A percentile compares a stretch with the other conserved stretches of the same genome.
These are phyloP conservation scores for Oscheius sp. DNA, from an alignment of 2,888 invertebrate species.

Conservation along the genomic window DNA sequence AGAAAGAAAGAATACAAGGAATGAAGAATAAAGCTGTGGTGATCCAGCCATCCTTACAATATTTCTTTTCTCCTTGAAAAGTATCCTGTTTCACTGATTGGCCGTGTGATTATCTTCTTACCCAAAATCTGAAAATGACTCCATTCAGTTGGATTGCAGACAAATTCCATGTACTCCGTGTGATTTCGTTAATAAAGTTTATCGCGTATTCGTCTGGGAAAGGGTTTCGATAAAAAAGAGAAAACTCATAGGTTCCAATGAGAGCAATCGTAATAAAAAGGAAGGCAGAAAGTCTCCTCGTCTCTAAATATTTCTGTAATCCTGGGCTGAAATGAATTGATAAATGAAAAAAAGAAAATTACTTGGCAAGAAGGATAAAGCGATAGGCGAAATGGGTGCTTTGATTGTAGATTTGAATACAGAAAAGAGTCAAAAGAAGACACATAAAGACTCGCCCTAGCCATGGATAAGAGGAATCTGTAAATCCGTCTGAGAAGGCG, in stretches of 20 bases:
- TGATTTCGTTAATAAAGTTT: not conserved
- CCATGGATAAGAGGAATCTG: not conserved
- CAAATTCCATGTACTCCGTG: not conserved
- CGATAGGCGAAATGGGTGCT: slow-evolving; percentile 8
- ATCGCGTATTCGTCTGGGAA: not conserved
- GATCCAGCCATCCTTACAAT: not conserved
- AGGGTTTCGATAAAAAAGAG: not conserved
- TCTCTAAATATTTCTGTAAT: not conserved
- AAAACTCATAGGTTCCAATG: not conserved
- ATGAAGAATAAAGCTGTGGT: not conserved
- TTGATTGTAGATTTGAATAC: slow-evolving; percentile 14
- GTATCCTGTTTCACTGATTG: not conserved
- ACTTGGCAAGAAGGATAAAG: slow-evolving; percentile 12
- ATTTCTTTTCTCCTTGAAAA: not conserved
- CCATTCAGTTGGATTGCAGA: not conserved
- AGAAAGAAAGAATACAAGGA: not conserved
- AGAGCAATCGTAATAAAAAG: not conserved
- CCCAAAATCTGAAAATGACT: not conserved
- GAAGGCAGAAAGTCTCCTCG: not conserved
- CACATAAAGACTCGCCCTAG: not conserved
- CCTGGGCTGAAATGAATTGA: not conserved
- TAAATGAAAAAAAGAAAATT: not conserved
- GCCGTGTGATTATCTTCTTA: not conserved
- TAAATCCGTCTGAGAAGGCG: not conserved
- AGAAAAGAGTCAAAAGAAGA: not conserved